Evolutionary conservation across 2,113 vertebrate species (phyloP).

Genomic region (Shinisaurus crocodilurus): DNA sequence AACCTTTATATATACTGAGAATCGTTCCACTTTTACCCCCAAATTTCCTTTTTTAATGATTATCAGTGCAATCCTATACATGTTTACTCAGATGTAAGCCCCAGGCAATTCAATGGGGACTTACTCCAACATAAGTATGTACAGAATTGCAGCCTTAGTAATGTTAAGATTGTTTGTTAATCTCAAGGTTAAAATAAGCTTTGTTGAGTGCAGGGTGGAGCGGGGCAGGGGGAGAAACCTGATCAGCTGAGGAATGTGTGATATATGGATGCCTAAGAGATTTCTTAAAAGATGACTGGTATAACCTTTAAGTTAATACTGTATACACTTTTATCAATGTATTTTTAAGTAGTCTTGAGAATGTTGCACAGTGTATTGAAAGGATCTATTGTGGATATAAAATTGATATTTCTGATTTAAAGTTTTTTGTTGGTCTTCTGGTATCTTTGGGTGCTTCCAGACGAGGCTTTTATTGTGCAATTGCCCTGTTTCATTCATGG

Average conservation of each 20-base stretch:
- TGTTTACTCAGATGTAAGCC: background rate
- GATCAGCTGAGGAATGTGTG: background rate
- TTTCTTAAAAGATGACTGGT: background rate
- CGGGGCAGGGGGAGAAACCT: background rate
- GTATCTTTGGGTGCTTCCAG: background rate
- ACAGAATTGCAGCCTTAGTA: background rate
- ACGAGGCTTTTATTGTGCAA: too few species aligned
- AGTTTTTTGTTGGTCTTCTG: too few species aligned
- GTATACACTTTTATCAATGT: background rate
- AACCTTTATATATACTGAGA: background rate
- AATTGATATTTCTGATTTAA: background rate
- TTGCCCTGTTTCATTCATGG: too few species aligned
- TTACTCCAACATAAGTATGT: background rate
- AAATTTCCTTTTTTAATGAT: too few species aligned
- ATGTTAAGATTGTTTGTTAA: background rate
- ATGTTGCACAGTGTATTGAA: background rate
- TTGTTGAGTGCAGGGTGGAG: background rate
- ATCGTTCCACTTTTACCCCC: too few species aligned
- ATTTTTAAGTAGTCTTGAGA: background rate
- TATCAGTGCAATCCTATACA: background rate
- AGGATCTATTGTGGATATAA: background rate
- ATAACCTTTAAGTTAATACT: background rate
- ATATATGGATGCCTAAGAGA: background rate
- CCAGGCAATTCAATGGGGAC: background rate
- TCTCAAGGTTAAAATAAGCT: background rate